These are phyloP conservation scores for Tympanoctomys barrerae DNA, from an alignment of 2,797 vertebrate genomes.

Conservation along the genomic window DNA sequence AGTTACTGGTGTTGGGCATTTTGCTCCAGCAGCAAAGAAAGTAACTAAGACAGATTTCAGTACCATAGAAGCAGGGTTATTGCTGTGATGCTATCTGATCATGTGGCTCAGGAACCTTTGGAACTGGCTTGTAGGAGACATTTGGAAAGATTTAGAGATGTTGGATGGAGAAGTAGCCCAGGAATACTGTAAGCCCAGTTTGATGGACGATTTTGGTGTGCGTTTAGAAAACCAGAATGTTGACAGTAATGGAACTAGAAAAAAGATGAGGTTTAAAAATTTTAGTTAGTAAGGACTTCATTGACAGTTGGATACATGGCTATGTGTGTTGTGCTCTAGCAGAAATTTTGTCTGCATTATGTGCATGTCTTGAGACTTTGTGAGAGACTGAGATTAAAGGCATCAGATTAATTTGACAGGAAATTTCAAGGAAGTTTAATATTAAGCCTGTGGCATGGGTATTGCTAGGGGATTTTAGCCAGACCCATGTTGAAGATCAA, in stretches of 20 bases:
- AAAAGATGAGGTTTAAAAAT: background rate
- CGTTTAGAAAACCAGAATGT: background rate
- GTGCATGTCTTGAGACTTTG: background rate
- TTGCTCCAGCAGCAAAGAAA: background rate
- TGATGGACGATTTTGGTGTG: background rate
- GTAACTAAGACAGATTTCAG: background rate
- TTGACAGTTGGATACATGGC: background rate
- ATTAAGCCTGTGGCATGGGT: background rate
- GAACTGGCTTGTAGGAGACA: background rate
- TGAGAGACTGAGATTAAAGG: background rate
- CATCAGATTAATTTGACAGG: background rate
- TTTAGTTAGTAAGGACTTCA: background rate
- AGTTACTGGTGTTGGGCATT: background rate
- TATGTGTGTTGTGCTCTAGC: background rate
- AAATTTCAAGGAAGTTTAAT: background rate
- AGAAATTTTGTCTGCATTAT: background rate
- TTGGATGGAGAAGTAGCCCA: background rate
- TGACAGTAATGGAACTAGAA: background rate
- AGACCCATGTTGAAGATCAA: background rate
- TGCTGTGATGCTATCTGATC: background rate
- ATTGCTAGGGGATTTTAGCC: background rate
- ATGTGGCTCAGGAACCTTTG: background rate
- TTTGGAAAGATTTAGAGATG: background rate
- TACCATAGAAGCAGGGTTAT: background rate
- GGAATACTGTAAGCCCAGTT: background rate